Percentiles rank a stretch among this genome's conserved stretches.
These are phyloP conservation scores for Sinodicranocentrus sp. DNA, from an alignment of 2,888 invertebrate genomes.

Conservation along the genomic window DNA sequence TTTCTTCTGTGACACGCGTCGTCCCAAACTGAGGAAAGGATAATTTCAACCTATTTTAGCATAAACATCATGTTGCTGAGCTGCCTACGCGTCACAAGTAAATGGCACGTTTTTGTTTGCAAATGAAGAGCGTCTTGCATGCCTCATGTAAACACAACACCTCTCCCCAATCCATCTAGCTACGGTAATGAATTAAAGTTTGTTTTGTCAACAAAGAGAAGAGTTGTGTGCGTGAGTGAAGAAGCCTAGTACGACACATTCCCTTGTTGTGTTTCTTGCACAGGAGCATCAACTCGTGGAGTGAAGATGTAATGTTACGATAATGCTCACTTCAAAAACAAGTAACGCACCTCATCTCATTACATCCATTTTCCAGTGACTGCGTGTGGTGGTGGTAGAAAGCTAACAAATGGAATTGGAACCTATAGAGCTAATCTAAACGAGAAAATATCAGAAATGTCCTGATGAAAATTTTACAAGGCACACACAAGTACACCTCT, in stretches of 20 bases:
- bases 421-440: constrained; percentile 28
- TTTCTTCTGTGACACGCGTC: too few species aligned
- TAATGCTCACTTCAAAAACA: constrained; percentile 25
- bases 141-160: neutral
- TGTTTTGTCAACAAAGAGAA: constrained; percentile 52
- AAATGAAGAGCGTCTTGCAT: too few species aligned
- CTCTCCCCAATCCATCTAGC: neutral
- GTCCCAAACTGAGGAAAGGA: too few species aligned
- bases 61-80: too few species aligned
- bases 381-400: too few species aligned
- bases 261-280: neutral
- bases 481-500: constrained; percentile 40
- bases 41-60: too few species aligned
- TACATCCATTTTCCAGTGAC: constrained; percentile 16
- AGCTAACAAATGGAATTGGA: too few species aligned
- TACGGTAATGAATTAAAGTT: constrained; percentile 47
- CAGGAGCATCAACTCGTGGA: neutral
- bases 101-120: too few species aligned
- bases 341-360: constrained; percentile 40
- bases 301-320: constrained; percentile 34
- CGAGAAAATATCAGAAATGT: constrained; percentile 25
- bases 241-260: neutral
- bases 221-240: constrained; percentile 33
- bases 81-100: too few species aligned
- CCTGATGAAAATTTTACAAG: constrained; percentile 57